phyloP scores from a whole-genome alignment of 2,888 invertebrate species.

The Bellardia pandia region DNA sequence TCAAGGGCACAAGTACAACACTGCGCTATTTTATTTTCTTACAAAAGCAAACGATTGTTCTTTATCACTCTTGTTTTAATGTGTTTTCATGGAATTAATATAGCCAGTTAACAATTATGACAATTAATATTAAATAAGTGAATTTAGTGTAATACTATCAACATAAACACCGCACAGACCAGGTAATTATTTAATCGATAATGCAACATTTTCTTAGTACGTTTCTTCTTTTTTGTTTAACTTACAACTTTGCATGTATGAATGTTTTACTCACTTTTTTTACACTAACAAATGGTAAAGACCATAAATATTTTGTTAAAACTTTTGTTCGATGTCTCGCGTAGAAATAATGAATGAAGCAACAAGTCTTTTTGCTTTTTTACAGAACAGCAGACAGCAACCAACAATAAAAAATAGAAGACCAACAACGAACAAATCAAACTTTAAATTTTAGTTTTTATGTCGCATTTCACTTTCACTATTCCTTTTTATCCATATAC shows the following conservation, averaged over 20 bases:
- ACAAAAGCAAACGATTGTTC: constrained; percentile 3
- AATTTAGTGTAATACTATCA: not conserved
- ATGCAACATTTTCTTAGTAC: constrained; percentile 35
- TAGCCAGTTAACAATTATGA: constrained; percentile 21
- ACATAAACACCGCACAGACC: not conserved
- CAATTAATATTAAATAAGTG: constrained; percentile 33
- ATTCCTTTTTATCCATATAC: constrained; percentile 31
- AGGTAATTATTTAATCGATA: constrained; percentile 22
- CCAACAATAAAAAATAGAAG: not conserved
- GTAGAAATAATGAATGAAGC: constrained; percentile 60
- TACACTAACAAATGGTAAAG: not conserved
- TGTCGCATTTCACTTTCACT: constrained; percentile 18
- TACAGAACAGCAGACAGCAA: constrained; percentile 43
- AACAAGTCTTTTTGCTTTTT: constrained; percentile 64
- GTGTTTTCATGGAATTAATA: constrained; percentile 41
- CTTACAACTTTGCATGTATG: not conserved
- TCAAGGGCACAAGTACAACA: constrained; percentile 59
- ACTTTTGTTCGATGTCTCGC: constrained; percentile 45
- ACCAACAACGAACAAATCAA: constrained; percentile 34
- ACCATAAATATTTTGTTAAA: constrained; percentile 35
- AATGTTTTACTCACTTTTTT: constrained; percentile 38
- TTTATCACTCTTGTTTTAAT: not conserved
- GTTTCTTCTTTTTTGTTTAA: constrained; percentile 20
- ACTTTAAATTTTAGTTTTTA: constrained; percentile 32
- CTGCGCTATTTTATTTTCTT: not conserved